These are phyloP conservation scores for Fulmarus glacialis DNA, from an alignment of 2,113 vertebrate species.

Conservation along the genomic window DNA sequence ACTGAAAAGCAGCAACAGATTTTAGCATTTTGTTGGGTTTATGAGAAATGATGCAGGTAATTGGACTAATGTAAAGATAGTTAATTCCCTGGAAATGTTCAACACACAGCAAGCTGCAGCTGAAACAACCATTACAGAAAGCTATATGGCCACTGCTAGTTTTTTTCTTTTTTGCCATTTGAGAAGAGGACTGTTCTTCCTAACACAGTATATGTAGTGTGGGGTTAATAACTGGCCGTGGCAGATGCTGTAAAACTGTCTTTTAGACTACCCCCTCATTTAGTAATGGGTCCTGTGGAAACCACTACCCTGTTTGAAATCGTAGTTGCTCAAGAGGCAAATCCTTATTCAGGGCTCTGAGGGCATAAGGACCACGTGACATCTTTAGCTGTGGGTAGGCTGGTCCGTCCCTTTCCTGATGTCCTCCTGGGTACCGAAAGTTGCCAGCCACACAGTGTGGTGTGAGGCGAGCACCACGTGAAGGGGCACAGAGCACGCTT, in stretches of 20 bases:
- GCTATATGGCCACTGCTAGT: neutral
- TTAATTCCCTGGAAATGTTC: neutral
- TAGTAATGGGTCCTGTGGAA: neutral
- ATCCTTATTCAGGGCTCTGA: neutral
- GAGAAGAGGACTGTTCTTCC: neutral
- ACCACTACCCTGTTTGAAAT: neutral
- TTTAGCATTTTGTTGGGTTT: neutral
- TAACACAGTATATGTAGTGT: neutral
- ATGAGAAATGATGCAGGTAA: neutral
- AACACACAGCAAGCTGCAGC: neutral
- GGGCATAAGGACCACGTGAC: neutral
- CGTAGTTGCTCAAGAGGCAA: neutral
- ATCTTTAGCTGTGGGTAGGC: neutral
- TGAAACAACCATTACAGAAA: neutral
- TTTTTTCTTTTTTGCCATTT: neutral
- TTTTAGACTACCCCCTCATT: neutral
- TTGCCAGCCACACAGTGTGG: fast-evolving
- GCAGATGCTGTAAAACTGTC: neutral
- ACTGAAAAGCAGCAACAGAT: neutral
- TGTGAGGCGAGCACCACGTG: neutral
- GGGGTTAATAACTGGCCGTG: neutral
- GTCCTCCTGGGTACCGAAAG: neutral
- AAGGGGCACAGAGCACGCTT: fast-evolving
- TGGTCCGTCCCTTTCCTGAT: neutral
- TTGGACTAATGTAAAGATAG: neutral